phyloP scores from a whole-genome alignment of 2,888 invertebrate species.

The Luffia ferchaultella region DNA sequence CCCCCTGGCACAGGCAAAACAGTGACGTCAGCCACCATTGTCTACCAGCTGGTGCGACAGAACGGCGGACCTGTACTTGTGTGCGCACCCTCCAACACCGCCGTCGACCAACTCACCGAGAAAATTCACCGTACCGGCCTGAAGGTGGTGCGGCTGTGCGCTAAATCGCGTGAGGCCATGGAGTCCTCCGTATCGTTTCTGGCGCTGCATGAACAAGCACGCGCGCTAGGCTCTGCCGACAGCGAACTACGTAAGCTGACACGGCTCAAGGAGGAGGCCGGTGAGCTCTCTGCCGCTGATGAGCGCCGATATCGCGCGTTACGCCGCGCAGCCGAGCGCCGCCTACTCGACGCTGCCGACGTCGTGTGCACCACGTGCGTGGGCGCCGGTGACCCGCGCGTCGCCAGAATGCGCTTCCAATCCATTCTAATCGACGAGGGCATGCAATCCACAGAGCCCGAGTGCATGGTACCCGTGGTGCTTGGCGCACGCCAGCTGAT shows the following conservation, averaged over 20 bases:
- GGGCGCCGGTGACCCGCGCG: conserved; percentile 95
- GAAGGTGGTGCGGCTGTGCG: conserved; percentile 93
- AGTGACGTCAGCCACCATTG: conserved; percentile 98
- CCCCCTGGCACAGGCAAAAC: conserved; percentile 99
- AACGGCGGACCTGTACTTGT: conserved; percentile 95
- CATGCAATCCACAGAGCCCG: conserved; percentile 97
- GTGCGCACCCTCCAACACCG: conserved; percentile 99
- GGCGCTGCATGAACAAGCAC: conserved; percentile 96
- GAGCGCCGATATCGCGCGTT: conserved; percentile 92
- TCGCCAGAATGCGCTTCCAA: conserved; percentile 93
- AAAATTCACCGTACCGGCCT: conserved; percentile 98
- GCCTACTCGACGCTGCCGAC: conserved; percentile 93
- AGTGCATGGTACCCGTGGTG: conserved; percentile 99
- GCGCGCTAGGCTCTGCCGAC: conserved; percentile 91
- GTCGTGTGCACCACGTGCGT: conserved; percentile 99
- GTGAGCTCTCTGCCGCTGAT: conserved; percentile 94
- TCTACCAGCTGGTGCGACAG: conserved; percentile 96
- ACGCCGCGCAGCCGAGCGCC: conserved; percentile 90
- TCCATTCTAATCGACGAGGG: conserved; percentile 97
- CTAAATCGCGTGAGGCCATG: conserved; percentile 97
- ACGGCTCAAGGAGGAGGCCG: conserved; percentile 97
- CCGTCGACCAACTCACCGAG: conserved; percentile 98
- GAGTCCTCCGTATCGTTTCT: conserved; percentile 97
- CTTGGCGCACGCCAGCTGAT: conserved; percentile 96
- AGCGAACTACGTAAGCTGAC: conserved; percentile 93